phyloP scores from a whole-genome alignment of 2,113 vertebrate genomes.

The Athene cunicularia region DNA sequence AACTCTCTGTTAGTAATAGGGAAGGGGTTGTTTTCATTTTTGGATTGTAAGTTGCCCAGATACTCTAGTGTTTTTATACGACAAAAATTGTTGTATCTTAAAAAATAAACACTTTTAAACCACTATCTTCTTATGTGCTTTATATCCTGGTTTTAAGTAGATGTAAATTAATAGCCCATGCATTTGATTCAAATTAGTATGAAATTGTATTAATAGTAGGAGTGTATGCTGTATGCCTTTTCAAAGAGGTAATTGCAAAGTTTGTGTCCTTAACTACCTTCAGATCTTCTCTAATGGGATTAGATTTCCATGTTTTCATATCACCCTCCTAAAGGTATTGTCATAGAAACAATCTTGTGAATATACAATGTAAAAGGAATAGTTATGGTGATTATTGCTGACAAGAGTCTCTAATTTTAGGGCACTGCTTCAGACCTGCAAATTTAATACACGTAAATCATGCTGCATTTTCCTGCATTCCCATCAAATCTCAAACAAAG shows the following conservation, averaged over 20 bases:
- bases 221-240: neutral
- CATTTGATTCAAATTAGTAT: neutral
- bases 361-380: neutral
- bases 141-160: neutral
- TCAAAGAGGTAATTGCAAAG: neutral
- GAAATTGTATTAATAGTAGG: neutral
- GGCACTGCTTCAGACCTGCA: neutral
- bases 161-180: neutral
- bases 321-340: neutral
- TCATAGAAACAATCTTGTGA: neutral
- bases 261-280: neutral
- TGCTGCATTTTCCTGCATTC: neutral
- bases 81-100: neutral
- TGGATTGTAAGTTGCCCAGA: neutral
- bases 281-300: neutral
- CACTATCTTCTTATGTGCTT: neutral
- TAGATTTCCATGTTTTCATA: neutral
- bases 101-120: neutral
- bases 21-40: neutral
- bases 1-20: neutral
- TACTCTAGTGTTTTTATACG: neutral
- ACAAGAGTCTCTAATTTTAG: conserved; percentile 2
- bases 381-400: neutral
- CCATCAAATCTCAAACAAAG: neutral
- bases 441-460: neutral